Base-by-base conservation (phyloP, 2,888 invertebrate species). In the Habroteleia sp. region DNA sequence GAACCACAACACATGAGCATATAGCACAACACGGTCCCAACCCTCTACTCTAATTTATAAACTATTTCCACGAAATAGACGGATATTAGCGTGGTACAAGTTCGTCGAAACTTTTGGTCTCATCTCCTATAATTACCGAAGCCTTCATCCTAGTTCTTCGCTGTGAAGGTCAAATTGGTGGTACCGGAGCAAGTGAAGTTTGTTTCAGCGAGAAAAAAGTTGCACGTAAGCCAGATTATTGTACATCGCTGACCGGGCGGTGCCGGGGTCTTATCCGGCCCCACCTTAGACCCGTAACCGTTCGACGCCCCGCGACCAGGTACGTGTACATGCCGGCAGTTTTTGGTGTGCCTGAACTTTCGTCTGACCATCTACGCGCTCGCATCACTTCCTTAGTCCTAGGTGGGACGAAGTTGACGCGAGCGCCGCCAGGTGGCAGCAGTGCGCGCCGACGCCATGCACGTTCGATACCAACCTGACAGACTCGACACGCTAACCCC, bases 401-500 rank as follows among this genome's bases (percentile, higher is more conserved):
- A 60, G 56, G 52, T 52, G 52, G 41, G 35, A 60, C 14, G 4
- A n/a, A 58, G 35, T 65, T 73, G 8, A 20, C 3, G 17, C 10
- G 10, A 6, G 4, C 7, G 17, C 16, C 56, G 8, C 37, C 50
- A 74, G 74, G 39, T 68, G 68, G 68, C 74, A 69, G 68, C 69
- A 74, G 35, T 31, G 56, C 54, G 69, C 63, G 63, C 35, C 73
- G 56, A 52, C 66, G 20, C 54, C 37, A 44, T 29, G 7, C 20
- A 44, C 75, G 75, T 25, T 75, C 75, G 71, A 75, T 75, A 75
- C 58, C 25, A 31, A 41, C 31, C 66, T 48, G 66, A 52, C 44
- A 54, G 65, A 60, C 65, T 71, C 81, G 85, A 82, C 84, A 85
- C 82, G 83, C 84, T 85, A 85, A 85, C 85, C 85, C 73, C 84